Evolutionary conservation across 1,140 invertebrate species (phyloP).

Genomic region (Cotesia chilonis): DNA sequence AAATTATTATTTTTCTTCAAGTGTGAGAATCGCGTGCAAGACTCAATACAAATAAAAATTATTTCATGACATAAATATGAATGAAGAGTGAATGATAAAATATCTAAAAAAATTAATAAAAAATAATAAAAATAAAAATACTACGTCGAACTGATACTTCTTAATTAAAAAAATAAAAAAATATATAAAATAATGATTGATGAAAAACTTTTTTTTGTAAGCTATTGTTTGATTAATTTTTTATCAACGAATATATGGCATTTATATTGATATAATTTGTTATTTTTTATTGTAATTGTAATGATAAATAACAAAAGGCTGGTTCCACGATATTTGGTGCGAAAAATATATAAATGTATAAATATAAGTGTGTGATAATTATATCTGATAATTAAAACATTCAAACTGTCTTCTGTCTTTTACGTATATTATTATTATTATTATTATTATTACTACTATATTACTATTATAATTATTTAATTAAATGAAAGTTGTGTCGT

Average conservation of each 20-base stretch:
- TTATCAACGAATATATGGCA: neutral
- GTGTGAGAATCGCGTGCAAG: constrained; percentile 20
- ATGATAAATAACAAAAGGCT: too few species aligned
- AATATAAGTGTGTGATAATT: too few species aligned
- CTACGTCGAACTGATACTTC: too few species aligned
- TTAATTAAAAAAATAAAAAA: too few species aligned
- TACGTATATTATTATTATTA: too few species aligned
- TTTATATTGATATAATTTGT: constrained; percentile 2
- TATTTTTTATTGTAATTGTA: constrained; percentile 5
- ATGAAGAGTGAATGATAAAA: neutral
- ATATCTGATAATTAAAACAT: too few species aligned
- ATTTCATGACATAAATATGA: constrained; percentile 9
- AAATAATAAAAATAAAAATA: neutral
- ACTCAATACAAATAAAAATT: neutral
- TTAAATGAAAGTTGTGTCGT: neutral
- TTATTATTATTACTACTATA: neutral
- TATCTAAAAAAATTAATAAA: neutral
- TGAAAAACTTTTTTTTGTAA: too few species aligned
- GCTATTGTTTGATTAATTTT: neutral
- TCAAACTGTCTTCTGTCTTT: too few species aligned
- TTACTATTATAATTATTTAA: constrained; percentile 14
- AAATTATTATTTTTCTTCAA: constrained; percentile 39
- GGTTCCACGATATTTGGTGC: too few species aligned
- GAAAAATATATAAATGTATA: too few species aligned
- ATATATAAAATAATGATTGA: too few species aligned